phyloP scores from a whole-genome alignment of 1,140 invertebrate genomes.

The Hycleus phaleratus region DNA sequence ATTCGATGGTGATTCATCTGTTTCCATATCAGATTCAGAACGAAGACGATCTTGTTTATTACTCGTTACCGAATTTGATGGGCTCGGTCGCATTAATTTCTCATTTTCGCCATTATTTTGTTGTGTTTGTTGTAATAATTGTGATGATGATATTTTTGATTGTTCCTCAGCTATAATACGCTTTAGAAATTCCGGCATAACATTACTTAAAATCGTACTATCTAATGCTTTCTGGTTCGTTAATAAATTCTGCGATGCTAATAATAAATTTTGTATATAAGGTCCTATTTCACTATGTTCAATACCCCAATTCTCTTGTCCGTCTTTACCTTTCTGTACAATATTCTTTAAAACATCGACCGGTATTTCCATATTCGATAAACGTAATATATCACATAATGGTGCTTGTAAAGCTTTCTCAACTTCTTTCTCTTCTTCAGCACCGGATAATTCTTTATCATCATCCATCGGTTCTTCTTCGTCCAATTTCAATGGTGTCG shows the following conservation, averaged over 20 bases:
- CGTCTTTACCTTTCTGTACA: conserved; percentile 44
- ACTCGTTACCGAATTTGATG: conserved; percentile 38
- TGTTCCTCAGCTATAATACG: conserved; percentile 50
- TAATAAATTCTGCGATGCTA: conserved; percentile 26
- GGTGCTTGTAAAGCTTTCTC: conserved; percentile 51
- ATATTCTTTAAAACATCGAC: conserved; percentile 51
- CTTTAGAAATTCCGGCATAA: conserved; percentile 54
- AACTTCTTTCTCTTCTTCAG: conserved; percentile 58
- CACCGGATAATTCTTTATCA: conserved; percentile 54
- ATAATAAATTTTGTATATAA: conserved; percentile 45
- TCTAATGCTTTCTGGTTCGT: conserved; percentile 26
- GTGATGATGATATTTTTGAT: conserved; percentile 9
- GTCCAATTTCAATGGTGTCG: conserved; percentile 38
- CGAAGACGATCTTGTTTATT: conserved; percentile 25
- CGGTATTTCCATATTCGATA: conserved; percentile 47
- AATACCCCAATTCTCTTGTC: conserved; percentile 44
- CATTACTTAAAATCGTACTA: conserved; percentile 26
- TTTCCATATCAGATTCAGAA: conserved; percentile 37
- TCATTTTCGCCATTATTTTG: conserved; percentile 39
- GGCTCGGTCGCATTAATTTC: conserved; percentile 37
- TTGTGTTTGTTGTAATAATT: conserved; percentile 40
- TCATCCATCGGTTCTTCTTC: conserved; percentile 41
- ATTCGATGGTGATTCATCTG: conserved; percentile 45
- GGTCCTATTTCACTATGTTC: conserved; percentile 50
- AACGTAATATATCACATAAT: conserved; percentile 38